Conservation (phyloP, 2,113 vertebrate species). For the Dryoscopus gambensis region DNA sequence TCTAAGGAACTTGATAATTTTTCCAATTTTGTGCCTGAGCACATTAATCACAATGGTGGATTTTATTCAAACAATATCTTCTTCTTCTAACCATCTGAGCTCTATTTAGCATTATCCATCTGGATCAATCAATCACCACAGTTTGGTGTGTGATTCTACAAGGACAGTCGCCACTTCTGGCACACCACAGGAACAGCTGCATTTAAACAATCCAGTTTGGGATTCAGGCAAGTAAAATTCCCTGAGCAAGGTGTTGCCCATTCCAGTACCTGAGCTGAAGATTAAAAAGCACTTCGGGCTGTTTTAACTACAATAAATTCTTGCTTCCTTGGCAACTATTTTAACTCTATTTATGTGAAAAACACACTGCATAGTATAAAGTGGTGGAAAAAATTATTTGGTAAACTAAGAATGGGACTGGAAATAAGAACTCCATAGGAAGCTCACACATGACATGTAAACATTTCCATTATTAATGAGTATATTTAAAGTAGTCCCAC, state of each 20-base stretch:
- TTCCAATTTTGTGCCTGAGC: neutral
- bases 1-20: neutral
- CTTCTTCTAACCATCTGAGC: neutral
- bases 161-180: neutral
- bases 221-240: neutral
- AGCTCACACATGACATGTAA: neutral
- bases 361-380: neutral
- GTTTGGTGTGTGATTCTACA: neutral
- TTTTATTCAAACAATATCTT: neutral
- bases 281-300: neutral
- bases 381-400: neutral
- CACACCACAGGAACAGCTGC: neutral
- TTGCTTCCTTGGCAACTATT: neutral
- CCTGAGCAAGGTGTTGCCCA: neutral
- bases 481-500: neutral
- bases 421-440: neutral
- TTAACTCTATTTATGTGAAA: neutral
- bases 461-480: neutral
- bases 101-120: neutral
- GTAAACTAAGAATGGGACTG: neutral
- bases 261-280: neutral
- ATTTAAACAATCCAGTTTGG: neutral
- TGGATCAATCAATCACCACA: neutral
- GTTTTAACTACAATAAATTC: neutral
- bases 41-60: neutral